These are phyloP conservation scores for Drosophila neotestacea DNA, from an alignment of 2,888 invertebrate species.

Conservation along the genomic window DNA sequence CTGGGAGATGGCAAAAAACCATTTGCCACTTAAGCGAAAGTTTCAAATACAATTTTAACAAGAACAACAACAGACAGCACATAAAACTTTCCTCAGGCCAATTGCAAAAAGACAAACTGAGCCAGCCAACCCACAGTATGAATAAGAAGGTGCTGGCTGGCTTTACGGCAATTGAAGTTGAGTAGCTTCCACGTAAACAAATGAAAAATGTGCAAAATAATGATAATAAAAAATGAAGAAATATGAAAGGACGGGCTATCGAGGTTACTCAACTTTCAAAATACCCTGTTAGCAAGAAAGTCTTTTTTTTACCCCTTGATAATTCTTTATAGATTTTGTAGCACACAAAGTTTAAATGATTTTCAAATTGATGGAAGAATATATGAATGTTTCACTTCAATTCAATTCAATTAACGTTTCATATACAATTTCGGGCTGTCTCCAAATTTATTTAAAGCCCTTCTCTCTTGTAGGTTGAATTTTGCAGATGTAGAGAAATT, in stretches of 20 bases:
- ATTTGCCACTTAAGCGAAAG: constrained; percentile 70
- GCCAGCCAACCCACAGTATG: neutral
- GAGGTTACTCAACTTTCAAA: too few species aligned
- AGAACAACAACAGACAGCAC: constrained; percentile 28
- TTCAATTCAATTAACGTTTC: too few species aligned
- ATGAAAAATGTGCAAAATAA: constrained; percentile 40
- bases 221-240: constrained; percentile 14
- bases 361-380: too few species aligned
- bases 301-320: neutral
- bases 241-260: constrained; percentile 13
- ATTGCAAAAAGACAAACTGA: constrained; percentile 33
- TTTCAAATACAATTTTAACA: constrained; percentile 70
- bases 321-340: neutral
- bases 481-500: neutral
- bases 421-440: too few species aligned
- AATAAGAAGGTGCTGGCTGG: neutral
- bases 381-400: too few species aligned
- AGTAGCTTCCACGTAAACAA: constrained; percentile 24
- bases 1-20: constrained; percentile 23
- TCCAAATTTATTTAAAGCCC: too few species aligned
- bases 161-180: constrained; percentile 6
- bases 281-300: too few species aligned
- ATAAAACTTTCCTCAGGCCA: constrained; percentile 52
- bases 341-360: neutral
- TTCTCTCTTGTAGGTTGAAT: neutral